These are phyloP conservation scores for Spea hammondii DNA, from an alignment of 2,797 vertebrate genomes.

Conservation along the genomic window DNA sequence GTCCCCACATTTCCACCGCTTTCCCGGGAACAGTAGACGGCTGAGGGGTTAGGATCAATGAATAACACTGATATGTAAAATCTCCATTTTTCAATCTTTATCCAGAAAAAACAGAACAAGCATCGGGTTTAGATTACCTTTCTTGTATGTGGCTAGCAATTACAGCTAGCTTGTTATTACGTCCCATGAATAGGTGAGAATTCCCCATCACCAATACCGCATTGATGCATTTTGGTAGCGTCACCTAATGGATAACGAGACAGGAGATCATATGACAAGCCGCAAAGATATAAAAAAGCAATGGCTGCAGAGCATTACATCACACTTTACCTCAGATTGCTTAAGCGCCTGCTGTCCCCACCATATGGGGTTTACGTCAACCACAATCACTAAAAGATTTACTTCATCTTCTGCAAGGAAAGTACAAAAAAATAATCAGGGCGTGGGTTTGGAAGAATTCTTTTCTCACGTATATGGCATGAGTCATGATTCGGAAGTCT, in stretches of 20 bases:
- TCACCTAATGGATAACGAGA: constrained; percentile 71
- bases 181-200: constrained; percentile 86
- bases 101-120: neutral
- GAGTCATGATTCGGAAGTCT: too few relatives aligned
- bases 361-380: constrained; percentile 95
- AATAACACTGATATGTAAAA: neutral
- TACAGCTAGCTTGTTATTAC: constrained; percentile 86
- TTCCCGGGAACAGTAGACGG: constrained; percentile 88
- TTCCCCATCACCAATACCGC: constrained; percentile 91
- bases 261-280: neutral
- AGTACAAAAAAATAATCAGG: neutral
- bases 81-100: too few relatives aligned
- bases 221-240: constrained; percentile 88
- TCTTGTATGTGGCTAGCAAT: constrained; percentile 92
- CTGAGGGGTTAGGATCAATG: constrained; percentile 61
- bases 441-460: too few relatives aligned
- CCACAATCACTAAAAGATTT: constrained; percentile 83
- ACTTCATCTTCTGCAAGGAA: constrained; percentile 83
- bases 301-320: neutral
- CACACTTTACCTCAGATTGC: constrained; percentile 76
- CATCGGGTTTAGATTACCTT: constrained; percentile 72
- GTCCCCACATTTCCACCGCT: constrained; percentile 74
- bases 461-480: too few relatives aligned
- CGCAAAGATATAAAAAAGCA: neutral
- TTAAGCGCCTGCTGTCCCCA: constrained; percentile 89